phyloP scores from a whole-genome alignment of 2,113 vertebrate genomes.

The Talpa occidentalis region DNA sequence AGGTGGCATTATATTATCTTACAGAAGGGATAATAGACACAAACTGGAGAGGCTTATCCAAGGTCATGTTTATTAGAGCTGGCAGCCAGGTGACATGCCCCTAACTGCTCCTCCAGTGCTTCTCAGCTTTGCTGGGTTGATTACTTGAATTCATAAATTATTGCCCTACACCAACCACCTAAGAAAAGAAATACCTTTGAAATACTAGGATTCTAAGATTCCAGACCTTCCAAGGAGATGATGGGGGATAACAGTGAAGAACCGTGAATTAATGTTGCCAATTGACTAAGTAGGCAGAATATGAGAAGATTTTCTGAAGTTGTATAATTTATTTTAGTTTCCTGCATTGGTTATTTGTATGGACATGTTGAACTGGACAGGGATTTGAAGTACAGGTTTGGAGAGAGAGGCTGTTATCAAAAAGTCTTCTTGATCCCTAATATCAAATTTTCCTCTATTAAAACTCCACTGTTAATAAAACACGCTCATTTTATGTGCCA shows the following conservation, averaged over 20 bases:
- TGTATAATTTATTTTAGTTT: background rate
- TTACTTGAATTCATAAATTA: background rate
- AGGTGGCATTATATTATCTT: background rate
- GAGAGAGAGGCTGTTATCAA: background rate
- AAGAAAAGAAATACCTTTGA: slow-evolving; percentile 33
- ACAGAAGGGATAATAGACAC: background rate
- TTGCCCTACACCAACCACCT: background rate
- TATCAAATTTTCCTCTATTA: background rate
- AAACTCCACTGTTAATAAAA: background rate
- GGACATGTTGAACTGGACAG: background rate
- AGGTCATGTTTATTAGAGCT: background rate
- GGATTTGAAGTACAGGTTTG: background rate
- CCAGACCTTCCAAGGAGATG: background rate
- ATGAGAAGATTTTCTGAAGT: background rate
- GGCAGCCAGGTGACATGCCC: background rate
- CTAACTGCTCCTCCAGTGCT: background rate
- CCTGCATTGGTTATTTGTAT: background rate
- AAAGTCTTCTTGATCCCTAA: background rate
- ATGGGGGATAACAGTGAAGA: background rate
- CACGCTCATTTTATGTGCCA: background rate
- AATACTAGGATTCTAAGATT: slow-evolving; percentile 12
- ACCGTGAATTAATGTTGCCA: background rate
- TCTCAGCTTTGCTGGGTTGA: background rate
- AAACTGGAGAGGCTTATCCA: background rate
- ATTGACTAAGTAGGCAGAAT: background rate